Conservation (phyloP, 2,888 invertebrate genomes). For the Nephrotoma guestfalica region DNA sequence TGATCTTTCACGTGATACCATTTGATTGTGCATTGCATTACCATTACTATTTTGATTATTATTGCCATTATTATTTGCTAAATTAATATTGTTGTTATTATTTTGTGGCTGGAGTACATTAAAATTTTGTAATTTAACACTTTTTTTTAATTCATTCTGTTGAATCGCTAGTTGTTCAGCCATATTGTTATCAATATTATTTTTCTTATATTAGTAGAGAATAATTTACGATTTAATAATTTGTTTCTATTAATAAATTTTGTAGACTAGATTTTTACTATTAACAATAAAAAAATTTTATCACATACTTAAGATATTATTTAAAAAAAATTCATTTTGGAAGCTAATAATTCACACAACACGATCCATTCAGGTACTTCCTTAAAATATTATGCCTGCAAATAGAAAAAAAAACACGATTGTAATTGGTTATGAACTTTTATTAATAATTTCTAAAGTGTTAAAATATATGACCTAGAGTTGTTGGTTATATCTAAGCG, state of each 20-base stretch:
- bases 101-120: neutral
- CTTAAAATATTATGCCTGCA: neutral
- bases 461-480: neutral
- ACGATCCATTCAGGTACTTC: neutral
- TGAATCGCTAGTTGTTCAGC: slow-evolving; percentile 28
- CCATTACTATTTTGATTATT: neutral
- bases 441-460: neutral
- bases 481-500: neutral
- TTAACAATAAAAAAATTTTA: neutral
- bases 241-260: neutral
- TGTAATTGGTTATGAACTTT: neutral
- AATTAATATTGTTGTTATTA: neutral
- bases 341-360: neutral
- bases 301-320: neutral
- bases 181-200: slow-evolving; percentile 17
- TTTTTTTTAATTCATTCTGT: slow-evolving; percentile 16
- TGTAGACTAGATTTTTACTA: neutral
- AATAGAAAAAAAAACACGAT: neutral
- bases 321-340: neutral
- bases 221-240: neutral
- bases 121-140: slow-evolving; percentile 17
- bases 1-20: slow-evolving; percentile 51
- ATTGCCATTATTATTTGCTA: neutral
- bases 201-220: slow-evolving; percentile 5
- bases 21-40: neutral